Percentiles rank a stretch among this genome's conserved stretches.
These are phyloP conservation scores for Diaphora mendica DNA, from an alignment of 2,888 invertebrate species.

Conservation along the genomic window DNA sequence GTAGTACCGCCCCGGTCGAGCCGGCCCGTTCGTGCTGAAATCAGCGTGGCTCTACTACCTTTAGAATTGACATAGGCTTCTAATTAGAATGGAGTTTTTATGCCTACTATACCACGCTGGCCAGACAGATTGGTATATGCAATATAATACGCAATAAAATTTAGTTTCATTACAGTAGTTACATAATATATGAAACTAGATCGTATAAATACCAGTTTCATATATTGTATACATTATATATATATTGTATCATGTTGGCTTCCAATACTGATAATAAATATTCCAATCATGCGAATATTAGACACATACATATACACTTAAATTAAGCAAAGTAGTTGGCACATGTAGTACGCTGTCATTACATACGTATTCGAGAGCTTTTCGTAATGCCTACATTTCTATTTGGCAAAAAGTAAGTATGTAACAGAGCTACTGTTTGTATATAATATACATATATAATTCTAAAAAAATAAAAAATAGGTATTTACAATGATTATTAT, in stretches of 20 bases:
- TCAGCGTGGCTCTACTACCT: no score
- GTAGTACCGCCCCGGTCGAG: no score
- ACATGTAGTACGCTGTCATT: constrained; percentile 8
- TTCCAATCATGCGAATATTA: not conserved
- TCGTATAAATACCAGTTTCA: not conserved
- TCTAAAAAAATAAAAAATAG: no score
- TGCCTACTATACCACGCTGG: no score
- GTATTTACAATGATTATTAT: no score
- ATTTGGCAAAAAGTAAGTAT: not conserved
- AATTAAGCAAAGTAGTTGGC: constrained; percentile 15
- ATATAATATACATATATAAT: no score
- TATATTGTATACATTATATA: not conserved
- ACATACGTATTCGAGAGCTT: not conserved
- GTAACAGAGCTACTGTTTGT: not conserved
- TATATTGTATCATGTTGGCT: not conserved
- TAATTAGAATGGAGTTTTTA: no score
- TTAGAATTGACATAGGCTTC: no score
- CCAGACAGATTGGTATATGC: no score
- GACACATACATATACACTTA: constrained; percentile 4
- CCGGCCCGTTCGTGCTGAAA: no score
- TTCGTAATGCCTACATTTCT: not conserved
- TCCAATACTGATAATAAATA: not conserved
- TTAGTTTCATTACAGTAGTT: not conserved
- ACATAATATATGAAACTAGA: not conserved
- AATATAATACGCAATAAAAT: not conserved